Percentiles rank a stretch among this genome's conserved stretches.
Evolutionary conservation across 2,888 invertebrate genomes (phyloP).

Genomic region (Keiferia lycopersicella): DNA sequence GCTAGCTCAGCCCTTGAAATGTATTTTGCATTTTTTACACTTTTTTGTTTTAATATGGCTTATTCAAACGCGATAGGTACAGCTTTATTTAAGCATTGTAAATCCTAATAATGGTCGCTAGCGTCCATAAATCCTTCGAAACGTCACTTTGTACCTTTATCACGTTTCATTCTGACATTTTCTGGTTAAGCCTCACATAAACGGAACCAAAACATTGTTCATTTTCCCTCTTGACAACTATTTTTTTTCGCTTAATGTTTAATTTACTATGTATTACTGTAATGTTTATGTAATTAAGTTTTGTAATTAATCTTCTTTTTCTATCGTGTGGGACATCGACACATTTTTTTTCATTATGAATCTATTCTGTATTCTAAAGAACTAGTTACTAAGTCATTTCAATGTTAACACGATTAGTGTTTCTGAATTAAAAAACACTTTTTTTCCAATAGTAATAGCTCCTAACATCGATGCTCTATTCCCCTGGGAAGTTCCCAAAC

Average conservation of each 20-base stretch:
- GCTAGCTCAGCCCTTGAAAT: no score
- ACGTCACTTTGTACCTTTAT: background rate
- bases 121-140: background rate
- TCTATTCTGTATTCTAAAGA: no score
- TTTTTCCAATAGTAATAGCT: background rate
- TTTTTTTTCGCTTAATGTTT: background rate
- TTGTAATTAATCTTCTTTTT: no score
- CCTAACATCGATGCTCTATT: background rate
- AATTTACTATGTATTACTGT: background rate
- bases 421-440: background rate
- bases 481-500: background rate
- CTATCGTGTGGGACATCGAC: no score
- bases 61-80: no score
- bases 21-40: background rate
- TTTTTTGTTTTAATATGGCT: background rate
- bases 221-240: background rate
- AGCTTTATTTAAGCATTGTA: background rate
- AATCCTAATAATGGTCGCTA: background rate
- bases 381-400: no score
- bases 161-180: slow-evolving; percentile 1
- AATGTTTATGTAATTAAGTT: background rate
- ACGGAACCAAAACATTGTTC: background rate
- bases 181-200: background rate
- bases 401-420: no score
- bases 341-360: no score